Evolutionary conservation across 2,888 invertebrate species (phyloP).

Genomic region (Entomobrya multifasciata): DNA sequence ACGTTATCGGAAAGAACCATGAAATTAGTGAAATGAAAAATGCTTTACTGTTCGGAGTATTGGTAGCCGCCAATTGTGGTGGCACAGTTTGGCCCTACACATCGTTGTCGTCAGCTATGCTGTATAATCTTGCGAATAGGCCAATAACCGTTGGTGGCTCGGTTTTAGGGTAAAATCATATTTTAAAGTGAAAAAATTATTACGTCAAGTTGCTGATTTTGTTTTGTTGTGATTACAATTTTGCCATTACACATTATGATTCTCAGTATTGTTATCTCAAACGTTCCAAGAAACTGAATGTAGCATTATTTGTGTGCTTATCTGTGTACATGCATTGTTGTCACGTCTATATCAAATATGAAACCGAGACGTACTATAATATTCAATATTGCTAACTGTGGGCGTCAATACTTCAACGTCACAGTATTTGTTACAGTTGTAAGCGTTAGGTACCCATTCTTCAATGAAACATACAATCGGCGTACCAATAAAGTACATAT

Average conservation of each 20-base stretch:
- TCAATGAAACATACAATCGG: no score
- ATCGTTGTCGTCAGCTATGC: constrained; percentile 69
- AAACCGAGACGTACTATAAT: no score
- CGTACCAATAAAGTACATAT: no score
- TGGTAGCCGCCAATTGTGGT: constrained; percentile 77
- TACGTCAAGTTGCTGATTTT: neutral
- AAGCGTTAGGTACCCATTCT: no score
- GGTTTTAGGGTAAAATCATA: constrained; percentile 51
- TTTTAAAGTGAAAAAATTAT: neutral
- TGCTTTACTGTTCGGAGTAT: constrained; percentile 65
- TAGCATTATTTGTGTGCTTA: no score
- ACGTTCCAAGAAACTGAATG: no score
- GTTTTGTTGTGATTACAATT: neutral
- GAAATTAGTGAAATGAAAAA: constrained; percentile 61
- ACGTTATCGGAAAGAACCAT: neutral
- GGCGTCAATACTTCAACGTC: no score
- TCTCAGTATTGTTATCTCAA: neutral
- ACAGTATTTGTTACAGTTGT: no score
- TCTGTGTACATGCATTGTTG: no score
- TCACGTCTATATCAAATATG: no score
- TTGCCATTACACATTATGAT: neutral
- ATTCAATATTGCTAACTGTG: no score
- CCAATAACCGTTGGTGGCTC: constrained; percentile 37
- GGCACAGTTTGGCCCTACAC: constrained; percentile 74
- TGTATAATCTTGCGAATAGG: constrained; percentile 63